A percentile compares a stretch with the other conserved stretches of the same genome.
Evolutionary conservation across 1,140 invertebrate species (phyloP).

Genomic region (Bombus fervidus): DNA sequence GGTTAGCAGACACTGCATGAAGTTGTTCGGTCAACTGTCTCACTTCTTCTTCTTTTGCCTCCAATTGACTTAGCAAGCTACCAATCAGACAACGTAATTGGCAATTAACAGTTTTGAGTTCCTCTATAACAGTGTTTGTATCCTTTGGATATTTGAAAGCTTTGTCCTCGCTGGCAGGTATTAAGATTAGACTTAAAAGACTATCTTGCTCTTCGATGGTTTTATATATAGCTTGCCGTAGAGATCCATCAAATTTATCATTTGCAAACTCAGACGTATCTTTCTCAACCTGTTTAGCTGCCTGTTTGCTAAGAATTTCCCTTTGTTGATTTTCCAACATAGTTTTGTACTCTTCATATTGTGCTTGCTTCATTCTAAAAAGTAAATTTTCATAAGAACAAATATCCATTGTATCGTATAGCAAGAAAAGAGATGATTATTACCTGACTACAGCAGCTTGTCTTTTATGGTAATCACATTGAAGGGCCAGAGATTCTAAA

Average conservation of each 20-base stretch:
- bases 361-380: constrained; percentile 83
- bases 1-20: constrained; percentile 49
- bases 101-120: constrained; percentile 84
- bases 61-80: constrained; percentile 84
- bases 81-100: constrained; percentile 84
- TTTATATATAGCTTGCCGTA: constrained; percentile 84
- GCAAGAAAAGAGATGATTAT: background rate
- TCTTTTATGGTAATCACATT: constrained; percentile 85
- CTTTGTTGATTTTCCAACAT: constrained; percentile 82
- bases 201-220: constrained; percentile 86
- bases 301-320: constrained; percentile 75
- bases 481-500: constrained; percentile 85
- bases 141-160: constrained; percentile 84
- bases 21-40: constrained; percentile 81
- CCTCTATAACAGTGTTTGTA: constrained; percentile 84
- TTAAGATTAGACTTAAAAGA: constrained; percentile 77
- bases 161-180: constrained; percentile 69
- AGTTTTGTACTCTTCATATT: constrained; percentile 84
- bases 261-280: constrained; percentile 39
- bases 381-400: background rate
- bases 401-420: background rate
- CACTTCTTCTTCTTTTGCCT: constrained; percentile 84
- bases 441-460: constrained; percentile 82
- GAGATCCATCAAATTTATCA: constrained; percentile 78
- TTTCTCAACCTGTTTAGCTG: constrained; percentile 62